Evolutionary conservation across 2,797 vertebrate species (phyloP), one percentile per base, ranked within the genome.

Genomic region (Myotis planiceps): DNA sequence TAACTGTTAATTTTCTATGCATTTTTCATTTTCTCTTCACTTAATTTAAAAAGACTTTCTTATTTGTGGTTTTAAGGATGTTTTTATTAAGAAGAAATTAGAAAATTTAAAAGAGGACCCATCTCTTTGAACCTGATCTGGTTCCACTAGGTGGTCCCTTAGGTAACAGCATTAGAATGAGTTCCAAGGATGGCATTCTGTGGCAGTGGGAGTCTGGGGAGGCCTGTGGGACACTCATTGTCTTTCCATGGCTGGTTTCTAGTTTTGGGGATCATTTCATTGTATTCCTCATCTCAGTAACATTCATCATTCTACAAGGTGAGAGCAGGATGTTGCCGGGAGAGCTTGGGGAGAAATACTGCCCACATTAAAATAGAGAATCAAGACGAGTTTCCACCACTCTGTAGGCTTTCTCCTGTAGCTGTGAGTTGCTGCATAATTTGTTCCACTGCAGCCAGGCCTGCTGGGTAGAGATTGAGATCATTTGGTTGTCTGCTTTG

Each of bases 401-500:
- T 12, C 89, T 14, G 42, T 34, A 25, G n/a, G 23, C 32, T 63
- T 68, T 13, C 90, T 90, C 15, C 34, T 12, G 0, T 82, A 72
- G 60, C 78, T 32, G 0, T 9, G 74, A 96, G 81, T 21, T n/a
- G 1, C 39, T 92, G 42, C 9, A 16, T 89, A 34, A 82, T 84
- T 29, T 81, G 45, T 88, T 95, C 82, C 6, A 1, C 8, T 10
- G 39, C 37, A 92, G 53, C 58, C 65, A 49, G 23, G 32, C 71
- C 55, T 92, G 37, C 89, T 89, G 37, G 76, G 53, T 58, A 58
- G 82, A 89, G 68, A 29, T 49, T 69, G 66, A 86, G 85, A 32
- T 94, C 25, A 1, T 80, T 96, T 71, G 83, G 53, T 95, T 51
- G 34, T 95, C 92, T 42, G 63, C 92, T 95, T 94, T 90, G 27